These are phyloP conservation scores for Eristalis tenax DNA, from an alignment of 2,888 invertebrate species.

Conservation along the genomic window DNA sequence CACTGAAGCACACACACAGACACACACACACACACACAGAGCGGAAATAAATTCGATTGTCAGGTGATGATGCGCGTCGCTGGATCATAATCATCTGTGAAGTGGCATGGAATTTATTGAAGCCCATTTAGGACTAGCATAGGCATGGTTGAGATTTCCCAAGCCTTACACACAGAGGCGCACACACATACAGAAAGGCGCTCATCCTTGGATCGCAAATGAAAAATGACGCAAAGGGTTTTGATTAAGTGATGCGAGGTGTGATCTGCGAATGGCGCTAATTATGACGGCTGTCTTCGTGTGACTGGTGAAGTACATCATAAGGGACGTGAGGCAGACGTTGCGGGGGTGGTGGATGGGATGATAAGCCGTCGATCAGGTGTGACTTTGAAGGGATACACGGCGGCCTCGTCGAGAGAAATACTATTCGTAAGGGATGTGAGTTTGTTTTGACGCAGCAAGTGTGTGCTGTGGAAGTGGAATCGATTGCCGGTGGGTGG, in stretches of 20 bases:
- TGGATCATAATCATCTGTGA: conserved; percentile 67
- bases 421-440: background rate
- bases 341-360: background rate
- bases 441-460: too few species aligned
- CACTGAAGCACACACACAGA: conserved; percentile 1
- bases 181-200: background rate
- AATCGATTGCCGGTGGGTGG: too few species aligned
- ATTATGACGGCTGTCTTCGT: conserved; percentile 42
- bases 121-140: conserved; percentile 41
- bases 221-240: conserved; percentile 53
- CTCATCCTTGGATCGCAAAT: background rate
- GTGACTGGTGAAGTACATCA: conserved; percentile 24
- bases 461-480: too few species aligned
- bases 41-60: conserved; percentile 70
- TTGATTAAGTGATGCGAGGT: conserved; percentile 57
- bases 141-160: conserved; percentile 50
- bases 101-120: conserved; percentile 55
- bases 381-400: background rate
- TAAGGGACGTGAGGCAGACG: background rate
- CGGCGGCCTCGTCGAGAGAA: background rate
- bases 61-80: conserved; percentile 68
- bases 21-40: conserved; percentile 30
- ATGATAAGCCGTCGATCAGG: background rate
- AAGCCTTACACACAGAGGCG: background rate
- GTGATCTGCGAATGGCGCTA: conserved; percentile 41